phyloP scores from a whole-genome alignment of 2,113 vertebrate species.

The Sardina pilchardus region DNA sequence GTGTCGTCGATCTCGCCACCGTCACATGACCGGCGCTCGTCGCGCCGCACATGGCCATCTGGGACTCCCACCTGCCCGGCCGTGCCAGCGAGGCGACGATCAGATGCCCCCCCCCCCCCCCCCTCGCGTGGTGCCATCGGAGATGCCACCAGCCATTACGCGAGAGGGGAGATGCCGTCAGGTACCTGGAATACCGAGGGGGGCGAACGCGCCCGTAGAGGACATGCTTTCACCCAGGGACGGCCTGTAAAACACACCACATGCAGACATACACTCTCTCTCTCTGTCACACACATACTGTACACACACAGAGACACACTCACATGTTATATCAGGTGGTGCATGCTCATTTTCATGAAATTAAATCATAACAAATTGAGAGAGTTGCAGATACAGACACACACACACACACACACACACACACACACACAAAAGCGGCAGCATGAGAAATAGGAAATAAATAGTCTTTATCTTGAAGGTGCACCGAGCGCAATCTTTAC shows the following conservation, averaged over 20 bases:
- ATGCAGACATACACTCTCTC: background rate
- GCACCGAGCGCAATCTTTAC: constrained; percentile 49
- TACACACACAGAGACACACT: background rate
- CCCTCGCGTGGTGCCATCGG: background rate
- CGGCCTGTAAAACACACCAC: background rate
- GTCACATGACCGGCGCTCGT: constrained; percentile 63
- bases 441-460: constrained; percentile 56
- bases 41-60: constrained; percentile 62
- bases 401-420: constrained; percentile 42
- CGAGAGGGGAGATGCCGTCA: too few relatives aligned
- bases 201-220: too few relatives aligned
- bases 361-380: constrained; percentile 17
- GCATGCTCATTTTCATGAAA: constrained; percentile 3
- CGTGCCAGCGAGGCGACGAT: constrained; percentile 6
- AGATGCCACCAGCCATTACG: background rate
- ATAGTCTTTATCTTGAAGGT: constrained; percentile 20
- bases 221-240: too few relatives aligned
- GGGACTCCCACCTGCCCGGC: constrained; percentile 40
- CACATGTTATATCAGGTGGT: background rate
- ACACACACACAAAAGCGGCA: constrained; percentile 46
- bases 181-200: too few relatives aligned
- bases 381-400: constrained; percentile 33
- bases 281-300: background rate
- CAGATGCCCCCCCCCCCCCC: constrained; percentile 19
- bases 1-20: constrained; percentile 37